phyloP scores from a whole-genome alignment of 2,888 invertebrate genomes.

The Eupithecia pulchellata region DNA sequence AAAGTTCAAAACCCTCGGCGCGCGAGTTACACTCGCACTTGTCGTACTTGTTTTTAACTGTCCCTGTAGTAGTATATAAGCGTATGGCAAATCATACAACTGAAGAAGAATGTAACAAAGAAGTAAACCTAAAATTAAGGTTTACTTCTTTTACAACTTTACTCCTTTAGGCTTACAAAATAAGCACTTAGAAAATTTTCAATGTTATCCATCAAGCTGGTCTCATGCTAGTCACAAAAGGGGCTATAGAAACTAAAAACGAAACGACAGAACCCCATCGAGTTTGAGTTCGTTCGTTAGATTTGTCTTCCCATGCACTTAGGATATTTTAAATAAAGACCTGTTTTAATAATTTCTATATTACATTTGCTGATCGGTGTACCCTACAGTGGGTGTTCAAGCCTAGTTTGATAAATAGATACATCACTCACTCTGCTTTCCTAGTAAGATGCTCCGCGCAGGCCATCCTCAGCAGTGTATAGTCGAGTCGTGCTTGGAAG shows the following conservation, averaged over 20 bases:
- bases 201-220: not conserved
- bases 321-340: not conserved
- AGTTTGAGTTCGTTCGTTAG: not conserved
- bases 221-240: not conserved
- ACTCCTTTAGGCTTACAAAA: no score
- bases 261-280: not conserved
- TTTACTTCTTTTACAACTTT: no score
- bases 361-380: not conserved
- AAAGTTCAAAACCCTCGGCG: no score
- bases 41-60: no score
- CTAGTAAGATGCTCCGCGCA: slow-evolving; percentile 70
- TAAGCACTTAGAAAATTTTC: no score
- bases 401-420: not conserved
- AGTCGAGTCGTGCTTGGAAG: slow-evolving; percentile 91
- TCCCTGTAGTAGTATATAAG: no score
- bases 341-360: not conserved
- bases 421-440: slow-evolving; percentile 70
- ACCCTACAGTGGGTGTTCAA: not conserved
- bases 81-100: no score
- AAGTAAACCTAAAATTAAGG: no score
- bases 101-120: no score
- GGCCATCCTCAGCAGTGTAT: slow-evolving; percentile 68
- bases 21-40: no score
- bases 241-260: not conserved
- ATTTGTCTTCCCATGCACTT: not conserved